A percentile compares a stretch with the other conserved stretches of the same genome.
Evolutionary conservation across 2,113 vertebrate genomes (phyloP).

Genomic region (Strix uralensis): DNA sequence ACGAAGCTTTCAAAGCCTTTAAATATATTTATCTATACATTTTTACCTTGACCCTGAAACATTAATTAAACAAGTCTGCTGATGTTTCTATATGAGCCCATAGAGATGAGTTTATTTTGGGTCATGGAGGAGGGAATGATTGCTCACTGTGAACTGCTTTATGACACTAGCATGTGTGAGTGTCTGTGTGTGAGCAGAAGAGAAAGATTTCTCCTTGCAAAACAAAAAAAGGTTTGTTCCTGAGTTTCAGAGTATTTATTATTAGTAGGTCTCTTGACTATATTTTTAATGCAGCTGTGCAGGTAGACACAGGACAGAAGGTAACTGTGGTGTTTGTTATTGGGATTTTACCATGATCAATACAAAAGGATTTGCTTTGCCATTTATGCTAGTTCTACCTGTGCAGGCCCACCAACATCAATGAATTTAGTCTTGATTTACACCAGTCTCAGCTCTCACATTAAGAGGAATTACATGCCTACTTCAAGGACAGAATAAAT

Average conservation of each 20-base stretch:
- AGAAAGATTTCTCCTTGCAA: neutral
- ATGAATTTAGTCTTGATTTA: constrained; percentile 39
- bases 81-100: neutral
- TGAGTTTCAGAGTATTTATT: neutral
- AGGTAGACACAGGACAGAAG: neutral
- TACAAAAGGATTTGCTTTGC: neutral
- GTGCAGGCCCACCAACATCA: neutral
- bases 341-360: neutral
- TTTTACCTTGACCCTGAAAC: neutral
- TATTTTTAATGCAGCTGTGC: neutral
- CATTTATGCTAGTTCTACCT: neutral
- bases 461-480: neutral
- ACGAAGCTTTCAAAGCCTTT: neutral
- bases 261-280: neutral
- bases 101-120: neutral
- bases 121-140: neutral
- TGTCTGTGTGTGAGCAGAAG: neutral
- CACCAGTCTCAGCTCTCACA: neutral
- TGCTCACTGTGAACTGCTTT: neutral
- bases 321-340: neutral
- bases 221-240: neutral
- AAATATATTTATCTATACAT: neutral
- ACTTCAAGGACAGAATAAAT: constrained; percentile 26
- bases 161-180: neutral
- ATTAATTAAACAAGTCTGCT: constrained; percentile 29